Conservation (phyloP, 2,888 invertebrate genomes). For the Lycaena phlaeas region DNA sequence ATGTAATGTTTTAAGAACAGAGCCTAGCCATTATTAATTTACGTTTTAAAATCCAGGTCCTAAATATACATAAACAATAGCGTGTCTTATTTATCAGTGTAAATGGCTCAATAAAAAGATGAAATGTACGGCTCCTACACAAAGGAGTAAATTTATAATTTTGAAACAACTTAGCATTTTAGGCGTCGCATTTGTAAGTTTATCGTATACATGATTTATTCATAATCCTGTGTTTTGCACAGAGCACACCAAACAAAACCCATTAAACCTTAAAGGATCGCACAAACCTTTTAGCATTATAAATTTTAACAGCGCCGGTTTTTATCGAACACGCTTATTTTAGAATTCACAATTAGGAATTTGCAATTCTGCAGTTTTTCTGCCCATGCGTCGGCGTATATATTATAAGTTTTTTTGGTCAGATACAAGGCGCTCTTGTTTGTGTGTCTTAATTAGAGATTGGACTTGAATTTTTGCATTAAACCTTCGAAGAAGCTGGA, state of each 20-base stretch:
- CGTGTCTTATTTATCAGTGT: too few relatives aligned
- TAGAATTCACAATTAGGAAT: conserved; percentile 6
- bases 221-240: background rate
- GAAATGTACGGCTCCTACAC: background rate
- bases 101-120: too few relatives aligned
- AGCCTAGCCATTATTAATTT: too few relatives aligned
- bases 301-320: conserved; percentile 7
- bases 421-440: too few relatives aligned
- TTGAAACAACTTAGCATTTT: background rate
- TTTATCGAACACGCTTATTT: conserved; percentile 6
- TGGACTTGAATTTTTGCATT: too few relatives aligned
- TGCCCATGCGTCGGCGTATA: background rate
- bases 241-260: background rate
- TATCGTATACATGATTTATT: conserved; percentile 5
- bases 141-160: background rate
- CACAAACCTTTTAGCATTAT: conserved; percentile 10
- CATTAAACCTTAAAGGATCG: conserved; percentile 5
- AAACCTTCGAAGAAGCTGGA: too few relatives aligned
- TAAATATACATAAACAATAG: too few relatives aligned
- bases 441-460: conserved; percentile 6
- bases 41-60: too few relatives aligned
- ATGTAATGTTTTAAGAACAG: too few relatives aligned
- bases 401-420: background rate
- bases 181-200: background rate
- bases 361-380: conserved; percentile 4